Evolutionary conservation across 2,113 vertebrate genomes (phyloP).

Genomic region (Pachypanchax playfairii): DNA sequence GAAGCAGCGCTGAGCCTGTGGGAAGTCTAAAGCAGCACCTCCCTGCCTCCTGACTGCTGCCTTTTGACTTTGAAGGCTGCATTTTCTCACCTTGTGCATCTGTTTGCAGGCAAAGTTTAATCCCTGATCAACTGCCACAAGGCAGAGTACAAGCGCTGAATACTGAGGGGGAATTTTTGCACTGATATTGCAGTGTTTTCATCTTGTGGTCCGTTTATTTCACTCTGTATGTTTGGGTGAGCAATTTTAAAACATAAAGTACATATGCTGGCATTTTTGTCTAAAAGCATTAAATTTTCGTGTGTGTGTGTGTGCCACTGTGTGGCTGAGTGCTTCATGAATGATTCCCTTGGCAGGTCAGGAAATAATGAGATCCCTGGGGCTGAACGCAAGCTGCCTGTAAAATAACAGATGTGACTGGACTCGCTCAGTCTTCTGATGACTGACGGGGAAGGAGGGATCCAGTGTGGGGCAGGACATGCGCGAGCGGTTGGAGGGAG

Average conservation of each 20-base stretch:
- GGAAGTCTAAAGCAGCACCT: slow-evolving; percentile 12
- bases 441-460: slow-evolving; percentile 49
- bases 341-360: slow-evolving; percentile 50
- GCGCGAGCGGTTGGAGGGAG: slow-evolving; percentile 20
- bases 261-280: slow-evolving; percentile 17
- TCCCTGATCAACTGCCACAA: slow-evolving; percentile 36
- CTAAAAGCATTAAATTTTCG: slow-evolving; percentile 23
- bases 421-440: slow-evolving; percentile 52
- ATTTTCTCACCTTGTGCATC: slow-evolving; percentile 36
- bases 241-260: slow-evolving; percentile 13
- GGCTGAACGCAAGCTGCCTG: slow-evolving; percentile 68
- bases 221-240: neutral
- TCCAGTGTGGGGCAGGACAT: slow-evolving; percentile 12
- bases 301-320: slow-evolving; percentile 29
- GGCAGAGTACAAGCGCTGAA: slow-evolving; percentile 23
- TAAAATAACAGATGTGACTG: slow-evolving; percentile 74
- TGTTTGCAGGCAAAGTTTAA: slow-evolving; percentile 34
- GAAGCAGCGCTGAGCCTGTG: slow-evolving; percentile 25
- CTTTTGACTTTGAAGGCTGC: slow-evolving; percentile 44
- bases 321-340: slow-evolving; percentile 51
- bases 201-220: neutral
- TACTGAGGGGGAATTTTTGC: slow-evolving; percentile 38
- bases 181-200: slow-evolving; percentile 6
- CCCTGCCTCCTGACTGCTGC: slow-evolving; percentile 27
- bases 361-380: slow-evolving; percentile 76